Percentiles rank a stretch among this genome's conserved stretches.
Conservation (phyloP, 2,797 vertebrate genomes). For the Anguilla marmorata region DNA sequence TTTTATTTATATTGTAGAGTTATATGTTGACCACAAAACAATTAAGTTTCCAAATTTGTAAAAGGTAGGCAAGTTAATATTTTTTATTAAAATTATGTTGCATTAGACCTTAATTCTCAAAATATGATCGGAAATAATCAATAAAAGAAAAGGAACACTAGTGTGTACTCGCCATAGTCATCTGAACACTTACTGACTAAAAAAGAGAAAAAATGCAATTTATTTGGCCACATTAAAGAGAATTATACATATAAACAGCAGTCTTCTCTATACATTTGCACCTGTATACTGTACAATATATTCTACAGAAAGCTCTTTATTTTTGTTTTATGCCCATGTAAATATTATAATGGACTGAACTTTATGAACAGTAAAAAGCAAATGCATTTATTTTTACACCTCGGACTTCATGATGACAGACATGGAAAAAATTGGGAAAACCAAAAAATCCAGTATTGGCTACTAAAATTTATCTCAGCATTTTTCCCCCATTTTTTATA, state of each 20-base stretch:
- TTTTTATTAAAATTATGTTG: not conserved
- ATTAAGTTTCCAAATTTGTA: no score
- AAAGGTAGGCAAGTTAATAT: not conserved
- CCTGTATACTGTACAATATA: not conserved
- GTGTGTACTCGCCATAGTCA: not conserved
- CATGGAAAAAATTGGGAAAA: not conserved
- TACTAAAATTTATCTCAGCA: not conserved
- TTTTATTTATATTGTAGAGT: not conserved
- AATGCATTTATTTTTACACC: not conserved
- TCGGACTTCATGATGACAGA: not conserved
- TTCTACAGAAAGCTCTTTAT: not conserved
- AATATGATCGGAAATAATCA: not conserved
- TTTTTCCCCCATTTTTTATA: not conserved
- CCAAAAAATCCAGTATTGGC: not conserved
- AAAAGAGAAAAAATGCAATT: not conserved
- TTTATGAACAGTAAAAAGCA: not conserved
- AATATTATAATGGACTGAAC: not conserved
- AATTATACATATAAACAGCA: not conserved
- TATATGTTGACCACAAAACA: not conserved
- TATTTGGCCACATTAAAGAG: not conserved
- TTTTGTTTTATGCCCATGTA: not conserved
- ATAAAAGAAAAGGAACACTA: not conserved
- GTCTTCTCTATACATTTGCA: not conserved
- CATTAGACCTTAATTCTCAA: not conserved
- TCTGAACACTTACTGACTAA: not conserved